Base-by-base conservation (phyloP, 2,888 invertebrate species). In the Leucozona laternaria region DNA sequence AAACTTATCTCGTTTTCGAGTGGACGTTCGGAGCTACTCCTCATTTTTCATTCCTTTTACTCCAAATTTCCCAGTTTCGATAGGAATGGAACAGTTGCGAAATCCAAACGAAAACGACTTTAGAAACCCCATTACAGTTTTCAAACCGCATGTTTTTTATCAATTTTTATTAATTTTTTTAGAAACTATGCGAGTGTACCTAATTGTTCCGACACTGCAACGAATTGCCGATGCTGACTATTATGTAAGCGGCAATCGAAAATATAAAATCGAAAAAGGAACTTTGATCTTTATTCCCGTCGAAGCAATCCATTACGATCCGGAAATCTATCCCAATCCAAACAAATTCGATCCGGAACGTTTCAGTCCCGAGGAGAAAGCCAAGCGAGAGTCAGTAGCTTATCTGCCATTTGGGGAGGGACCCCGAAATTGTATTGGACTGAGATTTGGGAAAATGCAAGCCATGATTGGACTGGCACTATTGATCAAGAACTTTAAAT, bases 121-220 rank as follows among this genome's bases (percentile, higher is more conserved):
- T n/a, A n/a, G n/a, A n/a, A n/a, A n/a, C n/a, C n/a, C n/a, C n/a
- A n/a, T n/a, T n/a, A n/a, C n/a, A n/a, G n/a, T n/a, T n/a, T n/a
- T n/a, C n/a, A n/a, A n/a, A n/a, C n/a, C n/a, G n/a, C n/a, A n/a
- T n/a, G n/a, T n/a, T n/a, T n/a, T n/a, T n/a, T n/a, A n/a, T n/a
- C n/a, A 20, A 0, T 5, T 45, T 34, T 45, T 48, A 4, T 3
- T 10, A 5, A 25, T 57, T 1, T 17, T 13, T 57, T 15, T 25
- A 94, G 95, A 94, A 91, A 94, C 94, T 2, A 92, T 94, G 90
- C 93, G 95, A n/a, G 92, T 93, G 89, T 93, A 95, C 89, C 94
- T 94, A 15, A 93, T 94, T 0, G 92, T 93, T 88, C 92, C 94
- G 0, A 90, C 92, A 0, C 88, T 94, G 15, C 93, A 93, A 79